Base-by-base conservation (phyloP, 2,797 vertebrate species). In the Cynodonichthys magdalenae region DNA sequence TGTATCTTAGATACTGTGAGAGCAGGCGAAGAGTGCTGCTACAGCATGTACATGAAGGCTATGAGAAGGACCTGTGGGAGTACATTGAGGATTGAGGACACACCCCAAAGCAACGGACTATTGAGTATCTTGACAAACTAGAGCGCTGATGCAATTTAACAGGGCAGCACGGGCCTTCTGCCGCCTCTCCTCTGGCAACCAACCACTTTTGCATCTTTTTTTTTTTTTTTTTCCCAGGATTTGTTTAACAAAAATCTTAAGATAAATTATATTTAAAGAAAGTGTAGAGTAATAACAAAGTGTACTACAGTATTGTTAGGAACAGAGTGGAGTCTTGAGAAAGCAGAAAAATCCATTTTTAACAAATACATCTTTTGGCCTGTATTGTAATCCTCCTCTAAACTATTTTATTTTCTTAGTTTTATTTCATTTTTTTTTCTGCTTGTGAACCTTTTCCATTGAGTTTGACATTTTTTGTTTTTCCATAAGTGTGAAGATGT, bases 211-310 rank as follows among this genome's bases (percentile, higher is more conserved):
- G 88, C 90, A 89, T 89, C 85, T 68, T 87, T 73, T 82, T 83
- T 86, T 46, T 68, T 87, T 73, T 82, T 83, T 86, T 46, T 77
- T 81, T 77, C 76, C 82, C 84, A 85, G 94, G 93, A 96, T 96
- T 96, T 95, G 91, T 96, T 89, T 95, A 95, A 96, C 92, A 93
- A 93, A 68, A 96, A 93, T 93, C 91, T 94, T 95, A 95, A 91
- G 90, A 97, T 97, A 96, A 96, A 97, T 97, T 97, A 95, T 99
- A 98, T 98, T 98, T 97, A 96, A 97, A 96, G 95, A 95, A 97
- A 93, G 92, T 87, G 91, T 96, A 96, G 95, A 94, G 94, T 92
- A 92, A 91, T 90, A 88, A 87, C 90, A 95, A 94, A 94, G 94
- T 95, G 95, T 96, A 96, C 95, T 95, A 95, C 96, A 97, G 96